A percentile compares a stretch with the other conserved stretches of the same genome.
Evolutionary conservation across 2,113 vertebrate species (phyloP).

Genomic region (Protobothrops flavoviridis): DNA sequence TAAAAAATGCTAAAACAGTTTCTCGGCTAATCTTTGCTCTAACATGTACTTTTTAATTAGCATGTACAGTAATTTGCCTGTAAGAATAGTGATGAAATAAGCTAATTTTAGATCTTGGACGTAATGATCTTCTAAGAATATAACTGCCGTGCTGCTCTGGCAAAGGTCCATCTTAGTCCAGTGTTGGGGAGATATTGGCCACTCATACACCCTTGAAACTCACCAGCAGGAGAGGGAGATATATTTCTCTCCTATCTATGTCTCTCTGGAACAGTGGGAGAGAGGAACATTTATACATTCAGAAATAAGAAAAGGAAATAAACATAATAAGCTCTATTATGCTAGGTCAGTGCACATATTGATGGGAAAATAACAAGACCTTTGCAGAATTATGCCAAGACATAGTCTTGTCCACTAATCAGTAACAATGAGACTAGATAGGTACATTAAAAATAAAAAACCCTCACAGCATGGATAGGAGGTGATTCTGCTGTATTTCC

Average conservation of each 20-base stretch:
- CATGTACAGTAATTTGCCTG: neutral
- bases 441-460: neutral
- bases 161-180: neutral
- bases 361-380: too few species aligned
- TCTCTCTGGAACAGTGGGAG: neutral
- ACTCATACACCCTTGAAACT: neutral
- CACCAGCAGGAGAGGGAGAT: neutral
- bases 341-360: too few species aligned
- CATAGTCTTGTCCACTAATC: neutral
- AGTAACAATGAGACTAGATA: neutral
- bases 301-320: neutral
- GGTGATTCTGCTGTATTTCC: neutral
- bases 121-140: neutral
- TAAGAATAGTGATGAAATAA: neutral
- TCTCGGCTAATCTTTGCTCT: neutral
- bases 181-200: neutral
- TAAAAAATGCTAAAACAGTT: conserved; percentile 44
- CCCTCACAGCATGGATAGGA: neutral
- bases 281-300: neutral
- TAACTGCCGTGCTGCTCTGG: neutral
- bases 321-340: neutral
- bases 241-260: neutral
- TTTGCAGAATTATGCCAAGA: too few species aligned
- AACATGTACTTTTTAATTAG: neutral
- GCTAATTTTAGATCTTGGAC: neutral